Conservation (phyloP, 53 echinoderm and acorn worm species). For the Echinarachnius parma region DNA sequence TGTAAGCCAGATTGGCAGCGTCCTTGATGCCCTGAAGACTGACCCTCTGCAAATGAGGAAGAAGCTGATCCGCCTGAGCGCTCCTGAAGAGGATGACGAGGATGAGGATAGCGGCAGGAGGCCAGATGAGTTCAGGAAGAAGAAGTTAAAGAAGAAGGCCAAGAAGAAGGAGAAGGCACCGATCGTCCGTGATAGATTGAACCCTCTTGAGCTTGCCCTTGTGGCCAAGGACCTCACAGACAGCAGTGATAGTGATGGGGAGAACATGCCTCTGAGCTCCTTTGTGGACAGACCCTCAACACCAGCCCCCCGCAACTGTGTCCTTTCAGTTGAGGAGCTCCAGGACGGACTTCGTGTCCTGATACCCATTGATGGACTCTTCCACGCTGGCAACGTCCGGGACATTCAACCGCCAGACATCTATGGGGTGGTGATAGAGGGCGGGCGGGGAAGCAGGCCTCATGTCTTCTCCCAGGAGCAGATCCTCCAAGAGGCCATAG, state of each 20-base stretch:
- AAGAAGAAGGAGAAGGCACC: conserved; percentile 41
- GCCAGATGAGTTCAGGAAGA: conserved; percentile 31
- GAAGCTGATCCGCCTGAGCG: conserved; percentile 78
- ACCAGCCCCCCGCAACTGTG: conserved; percentile 74
- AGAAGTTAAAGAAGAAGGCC: conserved; percentile 46
- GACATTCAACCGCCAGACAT: conserved; percentile 94
- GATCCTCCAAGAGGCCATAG: conserved; percentile 90
- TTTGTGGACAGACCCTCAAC: conserved; percentile 74
- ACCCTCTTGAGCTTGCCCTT: conserved; percentile 5
- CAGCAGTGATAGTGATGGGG: conserved; percentile 68
- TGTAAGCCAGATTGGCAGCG: conserved; percentile 71
- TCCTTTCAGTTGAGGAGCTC: conserved; percentile 66
- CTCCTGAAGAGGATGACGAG: conserved; percentile 70
- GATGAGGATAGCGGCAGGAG: conserved; percentile 36
- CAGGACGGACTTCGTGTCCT: conserved; percentile 76
- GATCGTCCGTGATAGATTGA: not conserved
- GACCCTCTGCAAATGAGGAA: conserved; percentile 91
- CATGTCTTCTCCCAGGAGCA: conserved; percentile 98
- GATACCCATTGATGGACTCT: conserved; percentile 89
- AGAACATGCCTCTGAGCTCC: conserved; percentile 83
- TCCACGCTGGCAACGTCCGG: conserved; percentile 85
- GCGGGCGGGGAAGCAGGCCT: conserved; percentile 88
- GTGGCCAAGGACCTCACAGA: conserved; percentile 25
- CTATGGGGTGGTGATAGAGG: conserved; percentile 84
- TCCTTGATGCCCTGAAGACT: conserved; percentile 89